Evolutionary conservation across 2,888 invertebrate genomes (phyloP), one percentile per base, ranked within the genome.

Genomic region (Listrodromus nycthemerus): DNA sequence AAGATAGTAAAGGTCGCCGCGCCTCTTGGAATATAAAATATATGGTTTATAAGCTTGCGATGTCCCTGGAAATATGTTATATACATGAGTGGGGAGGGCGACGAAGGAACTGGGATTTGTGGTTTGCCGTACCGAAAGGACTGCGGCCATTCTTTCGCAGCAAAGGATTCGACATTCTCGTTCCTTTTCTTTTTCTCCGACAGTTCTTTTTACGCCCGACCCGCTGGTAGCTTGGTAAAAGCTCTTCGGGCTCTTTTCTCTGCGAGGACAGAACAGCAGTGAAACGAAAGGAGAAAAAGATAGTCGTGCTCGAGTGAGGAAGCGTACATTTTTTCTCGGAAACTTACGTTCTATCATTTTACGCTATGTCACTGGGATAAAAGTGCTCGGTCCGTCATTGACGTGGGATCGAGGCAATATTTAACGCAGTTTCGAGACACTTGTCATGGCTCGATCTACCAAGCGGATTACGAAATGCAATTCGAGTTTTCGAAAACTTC

Each of bases 71-170:
- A 45, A 16, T 45, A 45, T 16, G n/a, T 19, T 6, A 19, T 45
- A 30, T 50, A 19, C 24, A n/a, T 50, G 50, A 8, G 16, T 37
- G n/a, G n/a, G 37, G 19, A n/a, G n/a, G n/a, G 41, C 58, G 55
- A 58, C 24, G 58, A 58, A 24, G 41, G 21, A 41, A 58, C 58
- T 33, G 24, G 71, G 71, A 71, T 58, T 71, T 71, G 71, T 58
- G 71, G 71, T 58, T 41, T n/a, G n/a, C 37, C 24, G 41, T 55
- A n/a, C 16, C 10, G 71, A 71, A 58, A 52, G 58, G 21, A 71
- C 58, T 30, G 71, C 71, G 21, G 41, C 55, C 37, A 41, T 71
- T 71, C 58, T 58, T 71, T 41, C 37, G 58, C 21, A 41, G 41
- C 55, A 58, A 71, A 55, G 16, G 71, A 55, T 55, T 27, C 55